Evolutionary conservation across 92 coral and sea anemone genomes (phyloP).

Genomic region (Zoanthus gigantus): DNA sequence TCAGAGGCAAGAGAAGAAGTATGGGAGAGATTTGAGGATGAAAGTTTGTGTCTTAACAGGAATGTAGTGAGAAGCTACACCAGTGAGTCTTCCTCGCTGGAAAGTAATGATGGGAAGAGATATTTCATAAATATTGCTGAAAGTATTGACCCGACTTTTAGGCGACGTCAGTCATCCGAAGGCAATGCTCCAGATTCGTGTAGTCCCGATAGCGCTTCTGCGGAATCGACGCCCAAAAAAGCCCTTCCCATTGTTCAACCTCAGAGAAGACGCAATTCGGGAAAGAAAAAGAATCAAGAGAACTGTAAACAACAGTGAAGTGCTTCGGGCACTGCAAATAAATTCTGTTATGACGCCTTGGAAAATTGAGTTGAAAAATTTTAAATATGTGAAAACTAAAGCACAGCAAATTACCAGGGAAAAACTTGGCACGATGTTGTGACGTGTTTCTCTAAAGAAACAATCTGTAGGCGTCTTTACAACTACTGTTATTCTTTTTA

Average conservation of each 20-base stretch:
- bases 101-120: slow-evolving; percentile 63
- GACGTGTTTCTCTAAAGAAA: too few species aligned
- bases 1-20: slow-evolving; percentile 79
- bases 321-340: neutral
- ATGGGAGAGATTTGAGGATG: slow-evolving; percentile 88
- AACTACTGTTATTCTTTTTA: too few species aligned
- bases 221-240: slow-evolving; percentile 68
- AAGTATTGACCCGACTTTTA: slow-evolving; percentile 92
- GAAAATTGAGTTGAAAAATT: too few species aligned
- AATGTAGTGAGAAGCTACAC: slow-evolving; percentile 67
- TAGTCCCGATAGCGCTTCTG: slow-evolving; percentile 18
- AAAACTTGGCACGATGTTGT: too few species aligned
- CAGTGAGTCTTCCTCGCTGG: slow-evolving; percentile 57
- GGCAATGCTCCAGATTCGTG: neutral
- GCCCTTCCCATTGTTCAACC: slow-evolving; percentile 89
- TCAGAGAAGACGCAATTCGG: slow-evolving; percentile 82
- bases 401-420: too few species aligned
- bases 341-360: neutral
- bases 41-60: slow-evolving; percentile 61
- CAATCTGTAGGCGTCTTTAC: too few species aligned
- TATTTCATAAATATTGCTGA: slow-evolving; percentile 85
- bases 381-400: too few species aligned
- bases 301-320: slow-evolving; percentile 76
- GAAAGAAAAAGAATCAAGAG: slow-evolving; percentile 78
- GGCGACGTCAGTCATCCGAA: slow-evolving; percentile 62